Percentiles rank a stretch among this genome's conserved stretches.
These are phyloP conservation scores for Allygus modestus DNA, from an alignment of 2,888 invertebrate species.

Conservation along the genomic window DNA sequence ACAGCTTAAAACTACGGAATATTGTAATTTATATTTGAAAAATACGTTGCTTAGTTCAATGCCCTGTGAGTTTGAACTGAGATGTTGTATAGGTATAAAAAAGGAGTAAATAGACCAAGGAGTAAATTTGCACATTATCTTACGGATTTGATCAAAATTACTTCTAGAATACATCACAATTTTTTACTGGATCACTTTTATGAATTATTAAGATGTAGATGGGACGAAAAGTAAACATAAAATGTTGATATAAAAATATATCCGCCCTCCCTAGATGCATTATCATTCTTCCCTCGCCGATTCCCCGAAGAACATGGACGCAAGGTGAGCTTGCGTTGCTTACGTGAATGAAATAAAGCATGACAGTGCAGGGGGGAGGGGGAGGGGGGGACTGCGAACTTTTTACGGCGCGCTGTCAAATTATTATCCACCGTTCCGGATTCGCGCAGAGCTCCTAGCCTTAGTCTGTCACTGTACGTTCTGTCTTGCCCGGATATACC, in stretches of 20 bases:
- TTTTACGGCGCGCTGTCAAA: constrained; percentile 60
- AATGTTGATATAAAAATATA: constrained; percentile 1
- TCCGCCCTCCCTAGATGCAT: constrained; percentile 4
- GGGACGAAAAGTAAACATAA: neutral
- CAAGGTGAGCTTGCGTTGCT: constrained; percentile 52
- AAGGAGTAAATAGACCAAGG: too few species aligned
- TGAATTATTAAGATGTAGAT: neutral
- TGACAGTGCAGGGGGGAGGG: constrained; percentile 41
- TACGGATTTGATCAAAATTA: too few species aligned
- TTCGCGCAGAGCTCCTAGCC: constrained; percentile 52
- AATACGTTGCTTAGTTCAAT: too few species aligned
- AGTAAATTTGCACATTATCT: too few species aligned
- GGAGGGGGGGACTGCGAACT: constrained; percentile 52
- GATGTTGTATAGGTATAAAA: too few species aligned
- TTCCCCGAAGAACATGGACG: constrained; percentile 28
- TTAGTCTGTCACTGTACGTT: constrained; percentile 27
- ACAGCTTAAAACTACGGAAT: too few species aligned
- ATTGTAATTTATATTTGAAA: too few species aligned
- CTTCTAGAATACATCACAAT: too few species aligned
- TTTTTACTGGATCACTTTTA: too few species aligned
- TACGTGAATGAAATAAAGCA: constrained; percentile 63
- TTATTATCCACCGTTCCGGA: constrained; percentile 59
- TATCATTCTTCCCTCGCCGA: constrained; percentile 30
- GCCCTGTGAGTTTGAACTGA: too few species aligned
- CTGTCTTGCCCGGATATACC: constrained; percentile 54